Percentiles rank a stretch among this genome's conserved stretches.
phyloP scores from a whole-genome alignment of 2,797 vertebrate species.

The Leptoclinus maculatus region DNA sequence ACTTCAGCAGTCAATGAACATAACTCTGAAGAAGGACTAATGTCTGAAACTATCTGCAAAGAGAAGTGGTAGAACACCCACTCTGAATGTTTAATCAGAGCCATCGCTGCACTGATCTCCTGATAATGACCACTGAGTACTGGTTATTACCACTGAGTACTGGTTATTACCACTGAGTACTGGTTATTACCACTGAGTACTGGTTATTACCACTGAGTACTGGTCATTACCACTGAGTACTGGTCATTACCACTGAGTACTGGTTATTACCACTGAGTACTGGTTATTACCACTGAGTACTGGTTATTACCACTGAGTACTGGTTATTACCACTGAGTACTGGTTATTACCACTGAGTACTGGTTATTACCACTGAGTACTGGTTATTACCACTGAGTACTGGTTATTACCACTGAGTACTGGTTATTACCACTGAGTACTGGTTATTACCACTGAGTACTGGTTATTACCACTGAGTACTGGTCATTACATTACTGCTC shows the following conservation, averaged over 20 bases:
- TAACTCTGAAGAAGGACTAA: not conserved
- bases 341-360: too few species aligned
- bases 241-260: not conserved
- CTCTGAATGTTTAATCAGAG: not conserved
- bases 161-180: too few species aligned
- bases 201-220: too few species aligned
- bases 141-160: too few species aligned
- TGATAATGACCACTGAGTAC: not conserved
- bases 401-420: too few species aligned
- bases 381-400: too few species aligned
- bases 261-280: too few species aligned
- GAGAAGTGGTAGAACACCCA: slow-evolving; percentile 2
- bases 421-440: not conserved
- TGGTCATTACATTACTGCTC: not conserved
- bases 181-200: not conserved
- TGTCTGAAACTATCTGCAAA: not conserved
- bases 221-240: too few species aligned
- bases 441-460: too few species aligned
- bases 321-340: too few species aligned
- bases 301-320: not conserved
- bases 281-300: too few species aligned
- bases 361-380: not conserved
- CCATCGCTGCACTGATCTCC: slow-evolving; percentile 1
- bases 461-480: too few species aligned
- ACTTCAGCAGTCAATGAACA: not conserved